A percentile compares a stretch with the other conserved stretches of the same genome.
phyloP scores from a whole-genome alignment of 2,113 vertebrate genomes.

The Thinocorus orbignyianus region DNA sequence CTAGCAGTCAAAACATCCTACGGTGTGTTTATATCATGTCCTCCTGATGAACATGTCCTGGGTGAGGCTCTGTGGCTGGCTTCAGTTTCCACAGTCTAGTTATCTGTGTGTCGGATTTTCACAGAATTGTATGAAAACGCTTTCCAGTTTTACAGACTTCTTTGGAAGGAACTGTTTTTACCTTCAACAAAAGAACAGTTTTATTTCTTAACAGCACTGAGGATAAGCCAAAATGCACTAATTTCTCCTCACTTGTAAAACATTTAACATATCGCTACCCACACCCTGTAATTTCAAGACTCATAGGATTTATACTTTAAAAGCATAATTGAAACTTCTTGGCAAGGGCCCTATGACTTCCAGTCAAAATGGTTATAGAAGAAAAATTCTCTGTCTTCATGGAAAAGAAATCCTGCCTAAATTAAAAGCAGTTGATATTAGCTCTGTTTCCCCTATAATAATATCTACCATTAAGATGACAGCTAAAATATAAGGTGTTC shows the following conservation, averaged over 20 bases:
- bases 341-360: conserved; percentile 28
- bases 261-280: conserved; percentile 63
- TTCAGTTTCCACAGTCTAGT: conserved; percentile 11
- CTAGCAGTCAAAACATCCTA: conserved; percentile 2
- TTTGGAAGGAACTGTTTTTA: conserved; percentile 30
- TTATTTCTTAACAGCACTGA: conserved; percentile 40
- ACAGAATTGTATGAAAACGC: not conserved
- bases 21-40: not conserved
- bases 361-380: conserved; percentile 49
- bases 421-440: conserved; percentile 66
- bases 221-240: conserved; percentile 54
- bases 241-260: conserved; percentile 67
- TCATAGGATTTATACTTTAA: conserved; percentile 67
- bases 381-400: conserved; percentile 25
- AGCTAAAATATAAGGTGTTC: conserved; percentile 44
- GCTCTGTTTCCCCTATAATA: conserved; percentile 36
- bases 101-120: conserved; percentile 15
- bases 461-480: conserved; percentile 34
- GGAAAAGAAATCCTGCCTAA: conserved; percentile 25
- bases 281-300: conserved; percentile 64
- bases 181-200: conserved; percentile 37
- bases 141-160: conserved; percentile 27
- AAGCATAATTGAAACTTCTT: conserved; percentile 64
- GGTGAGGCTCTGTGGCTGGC: conserved; percentile 23
- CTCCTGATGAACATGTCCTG: not conserved